Conservation (phyloP, 2,888 invertebrate genomes). For the Melanostoma scalare region DNA sequence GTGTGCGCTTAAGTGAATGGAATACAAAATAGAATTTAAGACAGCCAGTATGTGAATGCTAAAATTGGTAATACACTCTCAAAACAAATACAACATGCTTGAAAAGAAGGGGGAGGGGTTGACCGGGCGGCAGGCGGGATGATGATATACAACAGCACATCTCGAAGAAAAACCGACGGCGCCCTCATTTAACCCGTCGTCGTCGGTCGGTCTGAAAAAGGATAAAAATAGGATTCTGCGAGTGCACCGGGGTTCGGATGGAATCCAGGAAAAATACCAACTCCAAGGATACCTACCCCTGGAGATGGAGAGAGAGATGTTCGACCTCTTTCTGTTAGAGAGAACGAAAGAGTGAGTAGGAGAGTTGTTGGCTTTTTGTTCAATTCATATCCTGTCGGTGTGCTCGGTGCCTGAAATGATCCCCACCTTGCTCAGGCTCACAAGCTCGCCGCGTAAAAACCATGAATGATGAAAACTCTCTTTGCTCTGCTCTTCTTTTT, state of each 20-base stretch:
- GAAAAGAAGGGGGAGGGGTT: neutral
- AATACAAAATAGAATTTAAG: conserved; percentile 58
- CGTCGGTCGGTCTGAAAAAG: conserved; percentile 38
- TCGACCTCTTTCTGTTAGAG: conserved; percentile 79
- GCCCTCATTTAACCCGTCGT: conserved; percentile 58
- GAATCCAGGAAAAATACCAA: conserved; percentile 30
- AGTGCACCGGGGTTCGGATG: conserved; percentile 57
- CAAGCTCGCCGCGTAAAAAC: neutral
- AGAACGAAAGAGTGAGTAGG: conserved; percentile 17
- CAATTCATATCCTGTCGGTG: conserved; percentile 19
- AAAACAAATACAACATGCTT: conserved; percentile 27
- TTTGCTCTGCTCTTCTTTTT: conserved; percentile 17
- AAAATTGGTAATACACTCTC: conserved; percentile 58
- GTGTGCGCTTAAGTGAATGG: conserved; percentile 50
- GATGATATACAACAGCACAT: conserved; percentile 16
- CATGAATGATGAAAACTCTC: conserved; percentile 55
- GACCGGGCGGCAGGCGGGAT: conserved; percentile 5
- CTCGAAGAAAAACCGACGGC: conserved; percentile 48
- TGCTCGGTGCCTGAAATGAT: conserved; percentile 26
- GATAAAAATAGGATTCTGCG: conserved; percentile 18
- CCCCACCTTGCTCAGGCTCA: neutral
- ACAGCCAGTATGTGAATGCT: conserved; percentile 48
- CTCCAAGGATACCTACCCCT: conserved; percentile 47
- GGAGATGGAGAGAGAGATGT: conserved; percentile 52
- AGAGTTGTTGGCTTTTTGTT: conserved; percentile 29